phyloP scores from a whole-genome alignment of 2,888 invertebrate genomes.

The Ypsolopha sequella region DNA sequence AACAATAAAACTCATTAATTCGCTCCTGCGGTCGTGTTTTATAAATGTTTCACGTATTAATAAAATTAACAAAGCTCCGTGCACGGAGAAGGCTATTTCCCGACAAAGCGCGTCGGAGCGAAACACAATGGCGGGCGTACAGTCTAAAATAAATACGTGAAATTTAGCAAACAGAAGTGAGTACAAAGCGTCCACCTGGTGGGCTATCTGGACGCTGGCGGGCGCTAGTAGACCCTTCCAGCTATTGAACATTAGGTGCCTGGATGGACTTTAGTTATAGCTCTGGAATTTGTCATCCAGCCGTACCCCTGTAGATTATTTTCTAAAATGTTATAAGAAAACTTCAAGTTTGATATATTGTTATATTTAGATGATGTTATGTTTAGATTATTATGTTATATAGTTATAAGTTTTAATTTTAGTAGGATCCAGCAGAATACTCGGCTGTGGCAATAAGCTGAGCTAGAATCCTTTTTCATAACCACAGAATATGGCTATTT shows the following conservation, averaged over 20 bases:
- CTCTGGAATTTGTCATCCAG: conserved; percentile 19
- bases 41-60: conserved; percentile 70
- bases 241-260: conserved; percentile 52
- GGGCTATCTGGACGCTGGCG: conserved; percentile 16
- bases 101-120: conserved; percentile 61
- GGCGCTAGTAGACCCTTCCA: conserved; percentile 17
- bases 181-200: conserved; percentile 63
- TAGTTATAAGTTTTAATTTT: no score
- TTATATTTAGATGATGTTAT: no score
- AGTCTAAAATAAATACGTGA: conserved; percentile 68
- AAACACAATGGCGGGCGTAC: conserved; percentile 36
- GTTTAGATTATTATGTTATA: no score
- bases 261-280: conserved; percentile 48
- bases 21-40: conserved; percentile 58
- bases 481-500: no score
- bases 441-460: no score
- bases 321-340: background rate
- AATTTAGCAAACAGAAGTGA: conserved; percentile 60
- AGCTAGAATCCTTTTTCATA: no score
- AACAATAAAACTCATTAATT: conserved; percentile 70
- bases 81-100: conserved; percentile 56
- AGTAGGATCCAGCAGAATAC: no score
- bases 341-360: no score
- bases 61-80: conserved; percentile 67
- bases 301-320: background rate